Evolutionary conservation across 2,888 invertebrate genomes (phyloP), one percentile per base, ranked within the genome.

Genomic region (Athalia rosae): DNA sequence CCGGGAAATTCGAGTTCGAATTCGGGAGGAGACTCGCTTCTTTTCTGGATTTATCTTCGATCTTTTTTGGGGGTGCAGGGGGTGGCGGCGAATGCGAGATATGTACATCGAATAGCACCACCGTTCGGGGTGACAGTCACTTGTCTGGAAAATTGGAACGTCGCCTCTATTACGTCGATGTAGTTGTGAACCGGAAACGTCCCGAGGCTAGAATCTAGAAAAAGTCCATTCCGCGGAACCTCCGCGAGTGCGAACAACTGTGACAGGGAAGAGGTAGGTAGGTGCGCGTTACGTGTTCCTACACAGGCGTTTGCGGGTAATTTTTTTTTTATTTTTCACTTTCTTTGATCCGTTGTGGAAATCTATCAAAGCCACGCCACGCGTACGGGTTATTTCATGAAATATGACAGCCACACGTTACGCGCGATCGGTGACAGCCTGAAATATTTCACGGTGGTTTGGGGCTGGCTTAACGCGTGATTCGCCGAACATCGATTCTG

Each of bases 61-160:
- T 74, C 48, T 61, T 61, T 61, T 61, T 61, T 61, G 41, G 48
- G n/a, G 13, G 28, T 4, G 13, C 28, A n/a, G 28, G 28, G 28
- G 28, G 28, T 2, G 28, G 28, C 6, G 9, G 4, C 48, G 73
- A 15, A 61, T 74, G 45, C n/a, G 56, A 56, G 43, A n/a, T n/a
- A n/a, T n/a, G 48, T 9, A 13, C 74, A 74, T 74, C 73, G 73
- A 74, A 61, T 61, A 48, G 61, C 53, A 61, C 61, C 73, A 61
- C 61, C 73, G 61, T 74, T 61, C 61, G 61, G 73, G 28, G 48
- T 61, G 73, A 74, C 73, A 74, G 61, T 61, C 61, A 41, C 48
- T 50, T 48, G 59, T 74, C 61, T 74, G 73, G 59, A 74, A 74
- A 74, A 74, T 74, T 74, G 61, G 61, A 61, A 74, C 61, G 15